These are phyloP conservation scores for Dugesia japonica DNA, from an alignment of 2,888 invertebrate species.

Conservation along the genomic window DNA sequence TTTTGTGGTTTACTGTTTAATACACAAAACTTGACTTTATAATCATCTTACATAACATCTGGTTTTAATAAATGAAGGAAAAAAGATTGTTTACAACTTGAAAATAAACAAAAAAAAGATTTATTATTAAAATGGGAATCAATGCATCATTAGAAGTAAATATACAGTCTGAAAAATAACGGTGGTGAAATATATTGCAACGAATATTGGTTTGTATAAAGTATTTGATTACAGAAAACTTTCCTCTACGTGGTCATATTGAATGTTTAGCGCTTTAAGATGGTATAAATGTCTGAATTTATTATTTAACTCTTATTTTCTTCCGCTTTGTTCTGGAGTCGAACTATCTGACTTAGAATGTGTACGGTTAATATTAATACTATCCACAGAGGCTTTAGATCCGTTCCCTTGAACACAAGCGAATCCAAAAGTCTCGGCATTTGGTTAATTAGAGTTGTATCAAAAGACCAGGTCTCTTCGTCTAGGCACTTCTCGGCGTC, in stretches of 20 bases:
- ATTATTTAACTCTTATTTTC: too few relatives aligned
- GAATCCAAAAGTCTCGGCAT: too few relatives aligned
- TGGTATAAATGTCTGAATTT: not conserved
- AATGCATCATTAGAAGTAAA: not conserved
- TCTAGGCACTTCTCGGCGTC: too few relatives aligned
- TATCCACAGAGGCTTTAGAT: too few relatives aligned
- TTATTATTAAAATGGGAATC: not conserved
- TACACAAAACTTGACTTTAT: not conserved
- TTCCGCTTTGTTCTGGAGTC: too few relatives aligned
- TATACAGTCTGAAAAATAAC: not conserved
- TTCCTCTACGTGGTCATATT: constrained; percentile 11
- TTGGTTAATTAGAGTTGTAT: too few relatives aligned
- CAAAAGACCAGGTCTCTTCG: too few relatives aligned
- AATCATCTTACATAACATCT: not conserved
- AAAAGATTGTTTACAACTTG: not conserved
- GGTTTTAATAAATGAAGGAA: not conserved
- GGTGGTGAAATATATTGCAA: not conserved
- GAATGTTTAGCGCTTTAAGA: not conserved
- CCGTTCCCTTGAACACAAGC: too few relatives aligned
- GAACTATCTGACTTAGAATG: too few relatives aligned
- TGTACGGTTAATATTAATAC: too few relatives aligned
- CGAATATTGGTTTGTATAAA: not conserved
- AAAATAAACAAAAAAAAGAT: constrained; percentile 17
- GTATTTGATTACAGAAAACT: not conserved
- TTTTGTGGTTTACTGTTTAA: not conserved